Evolutionary conservation across 2,888 invertebrate species (phyloP).

Genomic region (Lasioglossum zephyrum): DNA sequence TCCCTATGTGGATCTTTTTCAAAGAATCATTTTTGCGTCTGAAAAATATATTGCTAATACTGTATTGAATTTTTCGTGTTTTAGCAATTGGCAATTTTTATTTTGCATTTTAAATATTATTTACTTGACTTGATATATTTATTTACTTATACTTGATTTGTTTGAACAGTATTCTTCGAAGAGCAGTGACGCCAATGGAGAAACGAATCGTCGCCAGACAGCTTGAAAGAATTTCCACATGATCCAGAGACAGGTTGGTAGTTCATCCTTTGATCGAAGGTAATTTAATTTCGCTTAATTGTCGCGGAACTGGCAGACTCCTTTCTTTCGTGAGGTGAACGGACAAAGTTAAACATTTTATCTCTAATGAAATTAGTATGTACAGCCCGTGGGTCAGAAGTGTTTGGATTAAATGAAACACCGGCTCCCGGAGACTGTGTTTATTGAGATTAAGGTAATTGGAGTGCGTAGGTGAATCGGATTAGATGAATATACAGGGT

Average conservation of each 20-base stretch:
- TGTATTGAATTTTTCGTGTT: no score
- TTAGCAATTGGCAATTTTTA: no score
- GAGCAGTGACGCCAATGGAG: no score
- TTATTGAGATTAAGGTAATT: conserved; percentile 39
- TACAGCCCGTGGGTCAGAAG: not conserved
- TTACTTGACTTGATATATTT: no score
- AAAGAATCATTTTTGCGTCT: no score
- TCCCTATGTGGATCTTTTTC: no score
- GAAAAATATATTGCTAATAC: no score
- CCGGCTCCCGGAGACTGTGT: not conserved
- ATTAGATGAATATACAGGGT: not conserved
- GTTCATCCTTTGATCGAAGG: not conserved
- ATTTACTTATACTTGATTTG: no score
- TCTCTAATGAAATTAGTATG: conserved; percentile 31
- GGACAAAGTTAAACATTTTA: conserved; percentile 13
- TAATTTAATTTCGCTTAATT: conserved; percentile 36
- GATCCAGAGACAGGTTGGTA: not conserved
- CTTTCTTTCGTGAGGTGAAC: not conserved
- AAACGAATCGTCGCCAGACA: not conserved
- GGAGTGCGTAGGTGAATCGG: not conserved
- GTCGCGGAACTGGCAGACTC: not conserved
- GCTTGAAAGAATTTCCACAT: not conserved
- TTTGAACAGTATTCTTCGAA: no score
- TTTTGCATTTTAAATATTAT: no score
- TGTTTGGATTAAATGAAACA: conserved; percentile 24